Evolutionary conservation across 2,888 invertebrate genomes (phyloP).

Genomic region (Cantharis nigra): DNA sequence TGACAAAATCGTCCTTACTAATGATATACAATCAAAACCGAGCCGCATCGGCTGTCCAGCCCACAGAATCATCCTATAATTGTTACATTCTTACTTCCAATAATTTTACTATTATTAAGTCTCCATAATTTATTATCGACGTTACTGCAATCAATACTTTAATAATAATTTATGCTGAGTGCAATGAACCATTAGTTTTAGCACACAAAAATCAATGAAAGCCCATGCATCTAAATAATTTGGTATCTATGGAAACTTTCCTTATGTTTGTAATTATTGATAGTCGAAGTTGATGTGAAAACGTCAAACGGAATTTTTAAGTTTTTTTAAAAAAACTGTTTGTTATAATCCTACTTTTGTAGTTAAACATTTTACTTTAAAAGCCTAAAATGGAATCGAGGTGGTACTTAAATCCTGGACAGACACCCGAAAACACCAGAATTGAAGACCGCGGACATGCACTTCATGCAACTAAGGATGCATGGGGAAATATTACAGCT

Average conservation of each 20-base stretch:
- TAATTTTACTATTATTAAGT: background rate
- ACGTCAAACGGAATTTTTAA: background rate
- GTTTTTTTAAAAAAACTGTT: background rate
- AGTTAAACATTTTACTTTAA: background rate
- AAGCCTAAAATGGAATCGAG: slow-evolving; percentile 45
- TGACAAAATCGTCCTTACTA: background rate
- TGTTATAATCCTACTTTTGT: background rate
- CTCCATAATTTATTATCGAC: background rate
- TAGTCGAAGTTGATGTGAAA: background rate
- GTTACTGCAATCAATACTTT: background rate
- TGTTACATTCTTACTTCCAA: background rate
- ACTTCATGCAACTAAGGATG: slow-evolving; percentile 44
- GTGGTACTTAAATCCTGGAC: slow-evolving; percentile 49
- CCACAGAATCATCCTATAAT: background rate
- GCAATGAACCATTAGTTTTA: background rate
- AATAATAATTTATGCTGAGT: background rate
- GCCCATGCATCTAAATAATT: background rate
- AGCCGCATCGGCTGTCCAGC: background rate
- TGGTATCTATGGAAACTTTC: background rate
- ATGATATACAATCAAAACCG: background rate
- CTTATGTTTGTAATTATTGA: background rate
- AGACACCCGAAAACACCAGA: slow-evolving; percentile 46
- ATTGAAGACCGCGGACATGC: slow-evolving; percentile 48
- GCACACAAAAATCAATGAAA: background rate
- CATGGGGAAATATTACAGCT: slow-evolving; percentile 47